Evolutionary conservation across 2,797 vertebrate genomes (phyloP).

Genomic region (Adrianichthys oophorus): DNA sequence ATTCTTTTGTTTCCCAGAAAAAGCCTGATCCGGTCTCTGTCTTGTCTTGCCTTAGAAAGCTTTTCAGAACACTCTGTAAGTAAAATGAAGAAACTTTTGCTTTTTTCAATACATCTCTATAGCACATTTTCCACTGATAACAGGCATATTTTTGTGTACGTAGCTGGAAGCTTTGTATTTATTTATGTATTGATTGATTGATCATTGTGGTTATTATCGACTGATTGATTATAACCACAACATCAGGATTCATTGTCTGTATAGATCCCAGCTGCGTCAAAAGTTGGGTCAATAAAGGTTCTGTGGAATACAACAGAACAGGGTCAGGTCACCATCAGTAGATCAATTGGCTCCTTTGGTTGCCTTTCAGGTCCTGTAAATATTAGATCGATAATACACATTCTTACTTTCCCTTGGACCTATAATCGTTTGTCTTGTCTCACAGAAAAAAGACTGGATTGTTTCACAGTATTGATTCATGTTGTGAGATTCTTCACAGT

Average conservation of each 20-base stretch:
- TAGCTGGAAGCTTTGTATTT: background rate
- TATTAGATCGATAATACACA: too few species aligned
- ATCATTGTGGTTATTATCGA: too few species aligned
- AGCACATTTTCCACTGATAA: background rate
- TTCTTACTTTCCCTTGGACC: too few species aligned
- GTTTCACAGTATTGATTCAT: background rate
- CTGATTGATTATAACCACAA: too few species aligned
- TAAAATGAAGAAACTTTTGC: slow-evolving; percentile 38
- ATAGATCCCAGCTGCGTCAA: too few species aligned
- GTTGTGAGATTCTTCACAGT: background rate
- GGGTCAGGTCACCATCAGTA: too few species aligned
- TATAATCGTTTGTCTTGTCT: too few species aligned
- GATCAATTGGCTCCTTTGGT: too few species aligned
- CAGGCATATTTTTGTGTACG: background rate
- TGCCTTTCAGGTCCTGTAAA: too few species aligned
- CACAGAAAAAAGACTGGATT: background rate
- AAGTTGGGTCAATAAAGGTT: too few species aligned
- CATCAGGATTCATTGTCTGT: too few species aligned
- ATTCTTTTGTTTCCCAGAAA: slow-evolving; percentile 72
- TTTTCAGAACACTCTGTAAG: slow-evolving; percentile 91
- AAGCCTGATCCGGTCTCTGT: slow-evolving; percentile 84
- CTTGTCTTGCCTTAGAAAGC: slow-evolving; percentile 84
- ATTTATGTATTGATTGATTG: background rate
- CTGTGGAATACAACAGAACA: too few species aligned
- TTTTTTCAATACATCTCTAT: background rate